Evolutionary conservation across 2,888 invertebrate species (phyloP).

Genomic region (Agrotis ipsilon): DNA sequence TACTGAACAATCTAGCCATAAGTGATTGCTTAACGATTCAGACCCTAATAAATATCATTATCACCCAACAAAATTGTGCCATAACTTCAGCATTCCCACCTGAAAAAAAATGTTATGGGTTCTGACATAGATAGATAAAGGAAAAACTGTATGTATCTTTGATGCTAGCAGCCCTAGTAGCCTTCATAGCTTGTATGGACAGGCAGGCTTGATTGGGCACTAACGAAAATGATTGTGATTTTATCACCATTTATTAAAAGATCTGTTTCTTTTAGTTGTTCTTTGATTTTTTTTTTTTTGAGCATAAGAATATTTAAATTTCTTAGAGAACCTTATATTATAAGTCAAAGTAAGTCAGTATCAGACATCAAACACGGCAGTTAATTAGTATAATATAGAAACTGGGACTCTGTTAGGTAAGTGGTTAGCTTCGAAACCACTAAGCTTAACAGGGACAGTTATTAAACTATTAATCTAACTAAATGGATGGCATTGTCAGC

Average conservation of each 20-base stretch:
- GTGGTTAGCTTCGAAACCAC: conserved; percentile 24
- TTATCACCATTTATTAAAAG: background rate
- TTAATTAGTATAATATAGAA: conserved; percentile 24
- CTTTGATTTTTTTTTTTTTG: background rate
- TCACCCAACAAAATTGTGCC: too few relatives aligned
- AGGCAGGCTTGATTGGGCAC: too few relatives aligned
- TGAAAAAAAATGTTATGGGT: too few relatives aligned
- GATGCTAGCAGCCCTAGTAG: too few relatives aligned
- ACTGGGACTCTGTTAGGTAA: background rate
- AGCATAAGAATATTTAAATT: background rate
- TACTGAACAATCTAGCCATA: too few relatives aligned
- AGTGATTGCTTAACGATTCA: too few relatives aligned
- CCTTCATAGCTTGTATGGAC: too few relatives aligned
- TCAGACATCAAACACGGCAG: background rate
- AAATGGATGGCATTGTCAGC: conserved; percentile 35
- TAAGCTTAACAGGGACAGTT: conserved; percentile 37
- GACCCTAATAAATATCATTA: too few relatives aligned
- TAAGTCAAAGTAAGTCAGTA: background rate
- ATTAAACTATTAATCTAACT: conserved; percentile 55
- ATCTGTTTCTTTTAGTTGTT: background rate
- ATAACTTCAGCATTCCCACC: too few relatives aligned
- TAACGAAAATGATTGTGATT: too few relatives aligned
- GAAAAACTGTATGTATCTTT: too few relatives aligned
- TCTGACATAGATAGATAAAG: too few relatives aligned
- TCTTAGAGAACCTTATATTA: background rate